These are phyloP conservation scores for Andrena fulva DNA, from an alignment of 2,888 invertebrate genomes.

Conservation along the genomic window DNA sequence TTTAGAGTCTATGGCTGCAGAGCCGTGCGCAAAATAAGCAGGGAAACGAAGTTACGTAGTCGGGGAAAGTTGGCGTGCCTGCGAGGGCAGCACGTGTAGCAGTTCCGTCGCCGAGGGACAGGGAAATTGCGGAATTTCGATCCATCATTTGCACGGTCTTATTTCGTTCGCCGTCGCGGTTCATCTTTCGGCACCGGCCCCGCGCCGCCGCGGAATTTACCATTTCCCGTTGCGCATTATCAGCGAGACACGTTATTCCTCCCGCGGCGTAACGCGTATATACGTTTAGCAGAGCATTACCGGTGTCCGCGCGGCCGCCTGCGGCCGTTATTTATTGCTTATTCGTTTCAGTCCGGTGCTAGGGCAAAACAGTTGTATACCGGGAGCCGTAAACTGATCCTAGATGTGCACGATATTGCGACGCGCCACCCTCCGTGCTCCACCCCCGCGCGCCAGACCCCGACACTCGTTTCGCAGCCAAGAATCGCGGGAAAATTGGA, in stretches of 20 bases:
- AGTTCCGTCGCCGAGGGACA: slow-evolving; percentile 4
- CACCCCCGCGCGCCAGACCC: not conserved
- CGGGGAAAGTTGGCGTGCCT: slow-evolving; percentile 55
- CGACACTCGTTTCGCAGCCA: slow-evolving; percentile 43
- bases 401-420: slow-evolving; percentile 49
- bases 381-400: slow-evolving; percentile 60
- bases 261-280: slow-evolving; percentile 40
- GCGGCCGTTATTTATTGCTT: slow-evolving; percentile 70
- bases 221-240: too few relatives aligned
- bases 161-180: slow-evolving; percentile 18
- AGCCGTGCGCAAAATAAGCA: slow-evolving; percentile 62
- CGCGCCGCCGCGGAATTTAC: too few relatives aligned
- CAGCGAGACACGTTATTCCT: slow-evolving; percentile 48
- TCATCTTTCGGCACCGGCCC: not conserved
- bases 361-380: slow-evolving; percentile 46
- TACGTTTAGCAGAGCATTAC: slow-evolving; percentile 65
- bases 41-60: slow-evolving; percentile 62
- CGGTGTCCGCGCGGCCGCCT: slow-evolving; percentile 34
- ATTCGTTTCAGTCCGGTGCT: slow-evolving; percentile 54
- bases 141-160: slow-evolving; percentile 55
- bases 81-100: slow-evolving; percentile 41
- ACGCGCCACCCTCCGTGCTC: not conserved
- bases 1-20: slow-evolving; percentile 32
- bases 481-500: slow-evolving; percentile 62
- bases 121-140: slow-evolving; percentile 66